Evolutionary conservation across 2,113 vertebrate genomes (phyloP).

Genomic region (Ctenomys sociabilis): DNA sequence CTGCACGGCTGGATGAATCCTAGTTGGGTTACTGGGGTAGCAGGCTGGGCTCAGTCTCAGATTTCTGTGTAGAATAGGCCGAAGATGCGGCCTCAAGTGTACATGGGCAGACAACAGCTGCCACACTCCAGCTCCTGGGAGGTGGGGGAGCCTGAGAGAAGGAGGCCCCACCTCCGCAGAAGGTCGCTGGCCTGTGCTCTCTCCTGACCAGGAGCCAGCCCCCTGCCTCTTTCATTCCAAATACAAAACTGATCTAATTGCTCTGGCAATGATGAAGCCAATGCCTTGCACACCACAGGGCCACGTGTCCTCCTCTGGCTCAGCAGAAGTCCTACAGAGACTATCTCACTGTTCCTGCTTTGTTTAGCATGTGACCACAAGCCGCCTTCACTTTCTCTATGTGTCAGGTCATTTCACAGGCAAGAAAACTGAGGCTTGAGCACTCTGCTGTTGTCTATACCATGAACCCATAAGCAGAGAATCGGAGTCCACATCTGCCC

Average conservation of each 20-base stretch:
- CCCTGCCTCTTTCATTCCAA: background rate
- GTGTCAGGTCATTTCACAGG: background rate
- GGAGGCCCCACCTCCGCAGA: background rate
- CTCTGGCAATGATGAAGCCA: background rate
- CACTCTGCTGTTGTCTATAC: background rate
- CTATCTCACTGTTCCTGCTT: background rate
- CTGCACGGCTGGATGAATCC: background rate
- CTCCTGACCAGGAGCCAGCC: background rate
- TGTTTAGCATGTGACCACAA: background rate
- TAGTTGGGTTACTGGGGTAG: accelerated
- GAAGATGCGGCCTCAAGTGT: accelerated
- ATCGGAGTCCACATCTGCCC: background rate
- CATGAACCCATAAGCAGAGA: background rate
- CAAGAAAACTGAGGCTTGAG: background rate
- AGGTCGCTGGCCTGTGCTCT: background rate
- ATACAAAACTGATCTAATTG: background rate
- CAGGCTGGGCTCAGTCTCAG: accelerated
- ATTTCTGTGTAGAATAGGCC: background rate
- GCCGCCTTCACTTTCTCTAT: background rate
- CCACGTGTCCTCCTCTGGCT: accelerated
- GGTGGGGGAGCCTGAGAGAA: accelerated
- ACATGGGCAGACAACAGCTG: accelerated
- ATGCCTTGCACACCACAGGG: background rate
- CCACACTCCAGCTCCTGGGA: accelerated
- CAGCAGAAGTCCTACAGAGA: background rate